Evolutionary conservation across 2,797 vertebrate species (phyloP).

Genomic region (Vespertilio murinus): DNA sequence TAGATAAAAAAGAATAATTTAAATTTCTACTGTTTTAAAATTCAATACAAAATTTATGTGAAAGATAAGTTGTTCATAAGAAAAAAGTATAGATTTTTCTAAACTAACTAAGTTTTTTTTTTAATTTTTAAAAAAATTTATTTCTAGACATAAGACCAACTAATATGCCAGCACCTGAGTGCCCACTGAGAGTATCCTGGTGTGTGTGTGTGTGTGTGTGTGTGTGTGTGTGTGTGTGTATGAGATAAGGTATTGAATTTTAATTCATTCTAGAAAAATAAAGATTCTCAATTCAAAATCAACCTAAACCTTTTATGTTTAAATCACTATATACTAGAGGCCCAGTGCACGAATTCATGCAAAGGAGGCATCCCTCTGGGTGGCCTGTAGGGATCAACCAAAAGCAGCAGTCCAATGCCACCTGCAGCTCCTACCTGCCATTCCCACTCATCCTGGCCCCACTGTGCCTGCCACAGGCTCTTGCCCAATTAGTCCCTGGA

Average conservation of each 20-base stretch:
- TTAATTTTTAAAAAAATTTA: not conserved
- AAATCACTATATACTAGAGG: not conserved
- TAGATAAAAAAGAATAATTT: not conserved
- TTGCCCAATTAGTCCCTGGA: too few species aligned
- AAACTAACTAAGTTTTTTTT: not conserved
- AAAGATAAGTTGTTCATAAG: not conserved
- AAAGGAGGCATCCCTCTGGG: too few species aligned
- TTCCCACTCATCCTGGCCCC: too few species aligned
- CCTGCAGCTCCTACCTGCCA: too few species aligned
- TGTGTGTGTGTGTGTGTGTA: not conserved
- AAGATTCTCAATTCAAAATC: conserved; percentile 32
- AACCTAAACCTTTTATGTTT: not conserved
- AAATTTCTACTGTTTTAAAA: conserved; percentile 42
- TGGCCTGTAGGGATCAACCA: too few species aligned
- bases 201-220: not conserved
- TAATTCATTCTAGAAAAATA: conserved; percentile 31
- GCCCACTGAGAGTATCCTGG: not conserved
- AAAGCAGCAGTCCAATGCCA: too few species aligned
- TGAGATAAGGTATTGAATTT: not conserved
- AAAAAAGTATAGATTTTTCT: not conserved
- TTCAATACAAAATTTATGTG: conserved; percentile 1
- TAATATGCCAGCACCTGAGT: not conserved
- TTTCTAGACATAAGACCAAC: not conserved
- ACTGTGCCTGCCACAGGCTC: too few species aligned
- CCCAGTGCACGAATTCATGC: too few species aligned